Evolutionary conservation across 2,797 vertebrate genomes (phyloP), one percentile per base, ranked within the genome.

Genomic region (Huso huso): DNA sequence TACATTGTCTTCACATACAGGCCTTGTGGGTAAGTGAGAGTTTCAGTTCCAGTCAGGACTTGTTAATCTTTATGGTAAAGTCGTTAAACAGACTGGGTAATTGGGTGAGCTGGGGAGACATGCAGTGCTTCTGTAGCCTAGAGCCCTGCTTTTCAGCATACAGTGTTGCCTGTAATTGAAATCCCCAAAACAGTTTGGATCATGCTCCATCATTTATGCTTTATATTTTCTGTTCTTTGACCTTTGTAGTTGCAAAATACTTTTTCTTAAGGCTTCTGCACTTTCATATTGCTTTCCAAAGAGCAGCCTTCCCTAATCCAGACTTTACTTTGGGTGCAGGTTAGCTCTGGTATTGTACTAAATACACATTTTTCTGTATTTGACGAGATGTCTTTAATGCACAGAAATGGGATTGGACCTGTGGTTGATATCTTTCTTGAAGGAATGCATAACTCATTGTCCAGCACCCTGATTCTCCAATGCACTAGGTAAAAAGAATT

Each of bases 1-100:
- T 99, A 98, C 77, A 99, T 99, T 4, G 95, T 99, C 49, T 99
- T 99, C 83, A 98, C 96, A 1, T 98, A 97, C 76, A 89, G 96
- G 70, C 96, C 96, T 13, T 98, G 96, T 68, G 96, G 96, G 96
- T 98, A 86, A 93, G 94, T 78, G 50, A 49, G 1, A 1, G 12
- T 37, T 61, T 70, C 23, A 37, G 23, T 37, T 37, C 23, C 23
- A 37, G 23, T 37, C 23, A 37, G 23, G 23, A 37, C 23, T 4
- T 37, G 23, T 37, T 37, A 37, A 37, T 37, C 23, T 37, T 37
- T 37, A 37, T 37, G 23, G 23, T 37, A 37, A 37, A 37, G 23
- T 37, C 23, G 2, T 37, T 37, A 37, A 37, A 4, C 23, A 37
- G 23, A 2, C 4, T 37, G 23, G 23, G 23, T 37, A 37, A 37